A percentile compares a stretch with the other conserved stretches of the same genome.
Evolutionary conservation across 53 echinoderm and acorn worm genomes (phyloP).

Genomic region (Hippasteria phrygiana): DNA sequence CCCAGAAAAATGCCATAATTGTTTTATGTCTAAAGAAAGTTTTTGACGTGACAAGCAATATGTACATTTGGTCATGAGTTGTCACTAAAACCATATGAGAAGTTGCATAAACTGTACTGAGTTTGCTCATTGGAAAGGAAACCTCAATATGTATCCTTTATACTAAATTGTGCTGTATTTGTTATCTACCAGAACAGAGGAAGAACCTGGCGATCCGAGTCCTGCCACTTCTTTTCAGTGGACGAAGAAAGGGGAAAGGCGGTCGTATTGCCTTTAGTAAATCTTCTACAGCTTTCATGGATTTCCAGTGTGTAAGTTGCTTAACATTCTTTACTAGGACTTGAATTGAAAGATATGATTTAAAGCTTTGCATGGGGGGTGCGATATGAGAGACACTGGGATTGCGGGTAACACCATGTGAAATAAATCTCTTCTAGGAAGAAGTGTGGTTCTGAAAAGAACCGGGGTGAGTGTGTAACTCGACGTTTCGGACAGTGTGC

Average conservation of each 20-base stretch:
- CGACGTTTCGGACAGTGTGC: not conserved
- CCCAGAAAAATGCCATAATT: not conserved
- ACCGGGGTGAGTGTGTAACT: not conserved
- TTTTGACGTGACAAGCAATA: no score
- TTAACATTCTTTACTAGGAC: no score
- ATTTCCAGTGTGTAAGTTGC: slow-evolving; percentile 31
- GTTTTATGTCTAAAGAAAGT: not conserved
- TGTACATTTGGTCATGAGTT: no score
- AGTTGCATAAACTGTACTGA: not conserved
- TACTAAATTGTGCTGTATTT: no score
- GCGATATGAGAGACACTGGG: not conserved
- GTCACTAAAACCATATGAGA: not conserved
- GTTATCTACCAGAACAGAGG: slow-evolving; percentile 2
- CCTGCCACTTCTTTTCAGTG: slow-evolving; percentile 13
- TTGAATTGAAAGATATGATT: not conserved
- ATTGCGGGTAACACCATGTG: not conserved
- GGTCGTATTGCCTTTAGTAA: not conserved
- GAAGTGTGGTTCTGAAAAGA: no score
- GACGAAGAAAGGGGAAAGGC: slow-evolving; percentile 22
- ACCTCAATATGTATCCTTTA: no score
- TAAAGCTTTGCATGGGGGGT: not conserved
- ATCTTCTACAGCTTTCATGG: slow-evolving; percentile 19
- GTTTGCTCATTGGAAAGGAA: not conserved
- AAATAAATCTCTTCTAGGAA: no score
- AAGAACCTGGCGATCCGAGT: not conserved